Evolutionary conservation across 2,888 invertebrate genomes (phyloP), one percentile per base, ranked within the genome.

Genomic region (Eupithecia insigniata): DNA sequence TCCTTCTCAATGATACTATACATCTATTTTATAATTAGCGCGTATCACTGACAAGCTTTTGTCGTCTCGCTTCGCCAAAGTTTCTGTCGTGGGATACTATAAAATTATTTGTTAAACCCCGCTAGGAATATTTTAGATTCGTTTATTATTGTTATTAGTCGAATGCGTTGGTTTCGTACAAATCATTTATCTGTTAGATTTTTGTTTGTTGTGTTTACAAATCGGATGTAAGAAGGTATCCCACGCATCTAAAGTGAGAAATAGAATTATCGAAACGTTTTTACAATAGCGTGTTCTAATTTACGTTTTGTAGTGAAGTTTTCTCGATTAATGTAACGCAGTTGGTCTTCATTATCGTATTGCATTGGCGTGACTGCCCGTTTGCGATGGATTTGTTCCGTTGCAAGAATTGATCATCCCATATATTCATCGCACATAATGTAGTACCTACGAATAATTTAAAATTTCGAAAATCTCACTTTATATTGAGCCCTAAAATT

Each of bases 231-330:
- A 85, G 12, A 12, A 26, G 26, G 87, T 89, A 88, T 88, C 87
- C 87, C 86, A 85, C 81, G 78, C 81, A 82, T 79, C 22, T 82
- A 86, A 87, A 89, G 89, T 87, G 89, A 90, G 84, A 86, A 75
- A 71, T 77, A 76, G 69, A 69, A 65, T 32, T 26, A 55, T 26
- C 26, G 66, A 68, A 77, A 76, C 32, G n/a, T 70, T 58, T 46
- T 76, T 74, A 70, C 68, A 68, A 72, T 68, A 81, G 79, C n/a
- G 22, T 64, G 7, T 87, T 87, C n/a, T 14, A 26, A 51, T 88
- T 87, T 92, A 90, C 86, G 90, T 92, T 92, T 91, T 88, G 91
- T 92, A 92, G 92, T 89, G 32, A 62, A 87, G 87, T 92, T 91
- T 90, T 87, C 81, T 88, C 83, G 83, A 34, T 34, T 73, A 84